Conservation (phyloP, 2,113 vertebrate species). For the Petromus typicus region DNA sequence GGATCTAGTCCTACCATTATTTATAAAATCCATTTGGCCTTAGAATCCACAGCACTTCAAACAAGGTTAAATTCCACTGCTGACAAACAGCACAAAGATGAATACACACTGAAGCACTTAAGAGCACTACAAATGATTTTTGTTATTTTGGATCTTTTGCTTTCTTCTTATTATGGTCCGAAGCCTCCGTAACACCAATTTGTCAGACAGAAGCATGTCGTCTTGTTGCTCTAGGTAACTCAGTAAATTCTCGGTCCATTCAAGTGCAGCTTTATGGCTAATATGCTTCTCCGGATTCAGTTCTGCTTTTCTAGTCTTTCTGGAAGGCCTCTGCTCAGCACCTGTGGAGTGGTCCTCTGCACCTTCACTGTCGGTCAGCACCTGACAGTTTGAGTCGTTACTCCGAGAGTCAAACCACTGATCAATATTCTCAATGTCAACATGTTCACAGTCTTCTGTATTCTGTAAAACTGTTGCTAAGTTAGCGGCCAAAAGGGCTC, state of each 20-base stretch:
- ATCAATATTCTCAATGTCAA: slow-evolving; percentile 74
- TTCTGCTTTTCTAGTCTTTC: slow-evolving; percentile 68
- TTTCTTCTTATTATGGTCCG: slow-evolving; percentile 81
- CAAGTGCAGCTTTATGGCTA: slow-evolving; percentile 81
- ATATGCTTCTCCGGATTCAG: slow-evolving; percentile 74
- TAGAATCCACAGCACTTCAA: slow-evolving; percentile 68
- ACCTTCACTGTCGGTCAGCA: slow-evolving; percentile 59
- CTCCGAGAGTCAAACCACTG: slow-evolving; percentile 76
- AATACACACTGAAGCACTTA: slow-evolving; percentile 2
- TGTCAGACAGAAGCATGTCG: slow-evolving; percentile 82
- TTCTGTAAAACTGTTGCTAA: slow-evolving; percentile 81
- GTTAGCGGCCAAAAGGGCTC: slow-evolving; percentile 81
- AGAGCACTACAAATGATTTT: slow-evolving; percentile 62
- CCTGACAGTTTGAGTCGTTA: slow-evolving; percentile 69
- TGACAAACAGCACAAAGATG: slow-evolving; percentile 42
- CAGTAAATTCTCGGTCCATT: slow-evolving; percentile 82
- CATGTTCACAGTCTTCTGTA: slow-evolving; percentile 78
- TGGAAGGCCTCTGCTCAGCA: slow-evolving; percentile 43
- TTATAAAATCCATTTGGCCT: slow-evolving; percentile 73
- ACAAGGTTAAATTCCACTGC: slow-evolving; percentile 37
- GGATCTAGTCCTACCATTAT: slow-evolving; percentile 59
- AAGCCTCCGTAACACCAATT: slow-evolving; percentile 80
- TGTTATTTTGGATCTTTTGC: slow-evolving; percentile 75
- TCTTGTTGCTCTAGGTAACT: slow-evolving; percentile 82
- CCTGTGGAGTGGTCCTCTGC: slow-evolving; percentile 36